Base-by-base conservation (phyloP, 2,113 vertebrate genomes). In the Ochotona curzoniae region DNA sequence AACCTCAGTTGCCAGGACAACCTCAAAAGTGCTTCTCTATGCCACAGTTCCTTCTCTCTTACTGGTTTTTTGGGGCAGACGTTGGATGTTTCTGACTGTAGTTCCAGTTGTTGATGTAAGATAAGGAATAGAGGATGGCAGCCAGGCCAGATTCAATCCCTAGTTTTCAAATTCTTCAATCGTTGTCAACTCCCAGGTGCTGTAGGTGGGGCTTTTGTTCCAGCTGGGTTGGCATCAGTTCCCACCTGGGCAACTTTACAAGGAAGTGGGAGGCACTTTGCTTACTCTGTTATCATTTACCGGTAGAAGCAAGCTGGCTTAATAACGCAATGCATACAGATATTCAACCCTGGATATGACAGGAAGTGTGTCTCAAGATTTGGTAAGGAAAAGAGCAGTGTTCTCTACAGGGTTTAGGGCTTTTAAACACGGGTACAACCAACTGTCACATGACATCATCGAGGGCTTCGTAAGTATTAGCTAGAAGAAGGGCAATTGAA, bases 371-470 rank as follows among this genome's bases (percentile, higher is more conserved):
- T 86, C 89, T 86, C 83, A 20, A 25, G 78, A 71, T 23, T 61
- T 44, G 28, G 84, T 20, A 67, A 91, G 74, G 44, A 64, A 94
- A 95, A 92, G 54, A 69, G 38, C 73, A 49, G 64, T 84, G 86
- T 86, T 89, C 83, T 90, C 80, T 44, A 28, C 61, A 57, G 32
- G 18, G 70, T 20, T 90, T 75, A 94, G 21, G 30, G n/a, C 64
- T 75, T 83, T 94, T 89, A 17, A 74, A 74, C 80, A 20, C 1
- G 26, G 80, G 38, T 91, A 67, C 89, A 94, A 93, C 82, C 93
- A 82, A 87, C 60, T 47, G 32, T 90, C 84, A 83, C 87, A 81
- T 70, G 93, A 87, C 86, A 93, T 87, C 87, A 69, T n/a, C n/a
- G 35, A 71, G 26, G 32, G 61, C 71, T 94, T 94, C 87, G 1